Conservation (phyloP, 2,113 vertebrate species). For the Leptosomus discolor region DNA sequence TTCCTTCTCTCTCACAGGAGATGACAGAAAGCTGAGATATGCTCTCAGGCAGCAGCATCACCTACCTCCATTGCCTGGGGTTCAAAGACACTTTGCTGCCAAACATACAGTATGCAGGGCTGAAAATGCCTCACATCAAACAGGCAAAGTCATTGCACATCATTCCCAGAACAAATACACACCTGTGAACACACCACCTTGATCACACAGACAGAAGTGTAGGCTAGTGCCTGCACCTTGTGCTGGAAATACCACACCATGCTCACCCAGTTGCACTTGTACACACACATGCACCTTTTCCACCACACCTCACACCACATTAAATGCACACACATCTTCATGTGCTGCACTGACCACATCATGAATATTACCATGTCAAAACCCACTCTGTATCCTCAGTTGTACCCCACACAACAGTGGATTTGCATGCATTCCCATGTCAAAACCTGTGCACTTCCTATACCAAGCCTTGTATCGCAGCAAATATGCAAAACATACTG, state of each 20-base stretch:
- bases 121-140: not conserved
- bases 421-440: not conserved
- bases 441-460: not conserved
- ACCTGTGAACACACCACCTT: not conserved
- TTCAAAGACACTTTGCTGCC: not conserved
- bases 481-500: not conserved
- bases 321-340: not conserved
- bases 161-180: not conserved
- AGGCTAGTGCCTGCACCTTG: not conserved
- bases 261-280: not conserved
- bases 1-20: not conserved
- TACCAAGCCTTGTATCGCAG: not conserved
- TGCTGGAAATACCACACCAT: not conserved
- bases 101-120: not conserved
- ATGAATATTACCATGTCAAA: not conserved
- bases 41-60: not conserved
- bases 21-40: not conserved
- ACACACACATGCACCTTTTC: not conserved
- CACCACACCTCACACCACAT: not conserved
- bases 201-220: not conserved
- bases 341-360: not conserved
- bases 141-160: not conserved
- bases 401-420: not conserved
- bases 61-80: not conserved
- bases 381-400: not conserved